Base-by-base conservation (phyloP, 2,797 vertebrate genomes). In the Gymnothorax reevesii region DNA sequence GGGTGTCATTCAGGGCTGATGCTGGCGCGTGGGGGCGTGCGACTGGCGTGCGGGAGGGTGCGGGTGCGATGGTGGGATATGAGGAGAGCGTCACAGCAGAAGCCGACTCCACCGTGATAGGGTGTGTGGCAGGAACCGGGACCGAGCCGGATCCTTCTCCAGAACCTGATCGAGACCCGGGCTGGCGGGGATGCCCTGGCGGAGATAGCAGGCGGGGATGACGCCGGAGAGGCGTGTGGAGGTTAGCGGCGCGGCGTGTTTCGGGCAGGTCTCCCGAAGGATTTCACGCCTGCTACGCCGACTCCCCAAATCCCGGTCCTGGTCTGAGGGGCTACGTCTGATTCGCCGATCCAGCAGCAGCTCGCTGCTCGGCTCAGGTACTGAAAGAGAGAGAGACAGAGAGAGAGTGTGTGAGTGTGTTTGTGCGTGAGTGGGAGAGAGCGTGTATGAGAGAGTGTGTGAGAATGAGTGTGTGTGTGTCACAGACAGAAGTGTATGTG, bases 221-320 rank as follows among this genome's bases (percentile, higher is more conserved):
- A 87, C 77, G 0, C 96, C 95, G 89, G 89, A 86, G 86, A 66
- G 66, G 82, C 42, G 64, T 27, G 88, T 94, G 13, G 90, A 92
- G 84, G 94, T 64, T 1, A 94, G 86, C 4, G 93, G 93, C 80
- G 91, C 94, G 0, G 89, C 97, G 86, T 99, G 98, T 91, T 99
- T 98, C 1, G 95, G 97, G n/a, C 95, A 96, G 0, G 89, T 98
- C 55, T 94, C 97, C 0, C 95, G 95, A 85, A 94, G 96, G 87
- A 94, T 99, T 87, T 96, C 96, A 52, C 95, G 95, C 86, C 92
- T 98, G 90, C 97, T 99, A 87, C 90, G 96, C 88, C 96, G 97
- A 88, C 95, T 98, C 66, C 97, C 97, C 54, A 97, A 97, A 93
- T 93, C 96, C 3, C 95, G 93, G 85, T 94, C 96, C 59, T 97